Conservation (phyloP, 2,113 vertebrate species). For the Taxidea taxus region DNA sequence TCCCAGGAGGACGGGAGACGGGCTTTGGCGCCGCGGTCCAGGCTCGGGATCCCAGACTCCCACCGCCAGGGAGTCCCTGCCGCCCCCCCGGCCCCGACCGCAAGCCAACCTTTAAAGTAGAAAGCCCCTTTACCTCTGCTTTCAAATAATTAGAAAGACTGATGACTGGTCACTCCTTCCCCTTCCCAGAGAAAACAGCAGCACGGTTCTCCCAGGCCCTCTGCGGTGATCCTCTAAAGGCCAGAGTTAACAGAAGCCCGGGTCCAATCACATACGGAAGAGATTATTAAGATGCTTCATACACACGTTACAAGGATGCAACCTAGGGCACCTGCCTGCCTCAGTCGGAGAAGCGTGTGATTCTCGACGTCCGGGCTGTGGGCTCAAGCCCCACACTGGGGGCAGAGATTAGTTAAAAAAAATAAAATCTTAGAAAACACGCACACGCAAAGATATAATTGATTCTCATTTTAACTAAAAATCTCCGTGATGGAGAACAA, state of each 20-base stretch:
- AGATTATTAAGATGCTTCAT: background rate
- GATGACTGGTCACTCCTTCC: no score
- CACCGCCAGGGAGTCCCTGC: no score
- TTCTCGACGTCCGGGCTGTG: no score
- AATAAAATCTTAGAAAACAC: background rate
- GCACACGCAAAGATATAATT: background rate
- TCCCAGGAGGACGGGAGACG: no score
- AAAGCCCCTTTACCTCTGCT: background rate
- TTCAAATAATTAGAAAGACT: background rate
- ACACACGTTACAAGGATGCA: background rate
- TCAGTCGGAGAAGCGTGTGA: no score
- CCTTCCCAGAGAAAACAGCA: background rate
- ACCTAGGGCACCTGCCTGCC: no score
- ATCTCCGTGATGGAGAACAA: background rate
- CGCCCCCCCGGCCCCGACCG: fast-evolving
- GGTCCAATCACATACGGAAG: no score
- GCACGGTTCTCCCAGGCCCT: no score
- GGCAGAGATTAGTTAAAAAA: background rate
- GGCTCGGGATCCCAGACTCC: background rate
- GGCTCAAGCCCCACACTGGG: background rate
- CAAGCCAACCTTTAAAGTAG: no score
- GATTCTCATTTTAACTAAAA: background rate
- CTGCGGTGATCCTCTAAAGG: background rate
- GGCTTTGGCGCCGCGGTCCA: no score
- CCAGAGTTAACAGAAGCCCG: background rate